Evolutionary conservation across 2,113 vertebrate species (phyloP), one percentile per base, ranked within the genome.

Genomic region (Osmerus eperlanus): DNA sequence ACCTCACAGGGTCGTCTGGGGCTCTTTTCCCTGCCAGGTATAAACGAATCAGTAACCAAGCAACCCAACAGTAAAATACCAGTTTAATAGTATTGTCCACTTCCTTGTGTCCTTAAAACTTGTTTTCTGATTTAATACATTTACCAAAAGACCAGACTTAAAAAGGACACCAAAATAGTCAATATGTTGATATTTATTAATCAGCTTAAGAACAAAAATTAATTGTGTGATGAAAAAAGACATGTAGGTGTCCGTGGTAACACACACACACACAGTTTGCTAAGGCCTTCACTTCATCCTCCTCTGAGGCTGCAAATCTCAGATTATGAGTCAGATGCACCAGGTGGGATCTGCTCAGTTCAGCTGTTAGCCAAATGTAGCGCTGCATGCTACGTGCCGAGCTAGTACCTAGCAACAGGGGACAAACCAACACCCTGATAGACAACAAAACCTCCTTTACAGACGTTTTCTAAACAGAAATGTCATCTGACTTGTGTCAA

Each of bases 281-380:
- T 71, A 81, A 76, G 53, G 67, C 14, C 82, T 73, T 70, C 81
- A 78, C 80, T 77, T 76, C 75, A 63, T 79, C 74, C 72, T 81
- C 76, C 83, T 79, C 18, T 79, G 72, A 85, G 77, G 69, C 73
- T 64, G 71, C 74, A 80, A 75, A 86, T 88, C 79, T 81, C 73
- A 73, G 80, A 79, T 81, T 73, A 83, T 88, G 83, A 88, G 75
- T 90, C 85, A 88, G 79, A 85, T 69, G 53, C 74, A 84, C 80
- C 86, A 86, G 84, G 88, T 83, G 85, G 86, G 81, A 67, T 1
- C 75, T 62, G 75, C 59, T 83, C 83, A 82, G 80, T 78, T 84
- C 77, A 82, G 75, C 80, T 79, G 72, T 59, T 41, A 21, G 85
- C 81, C 80, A 85, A 89, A 85, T 65, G 72, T 77, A 74, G 78